phyloP scores from a whole-genome alignment of 2,888 invertebrate species.

The Bombylius discolor region DNA sequence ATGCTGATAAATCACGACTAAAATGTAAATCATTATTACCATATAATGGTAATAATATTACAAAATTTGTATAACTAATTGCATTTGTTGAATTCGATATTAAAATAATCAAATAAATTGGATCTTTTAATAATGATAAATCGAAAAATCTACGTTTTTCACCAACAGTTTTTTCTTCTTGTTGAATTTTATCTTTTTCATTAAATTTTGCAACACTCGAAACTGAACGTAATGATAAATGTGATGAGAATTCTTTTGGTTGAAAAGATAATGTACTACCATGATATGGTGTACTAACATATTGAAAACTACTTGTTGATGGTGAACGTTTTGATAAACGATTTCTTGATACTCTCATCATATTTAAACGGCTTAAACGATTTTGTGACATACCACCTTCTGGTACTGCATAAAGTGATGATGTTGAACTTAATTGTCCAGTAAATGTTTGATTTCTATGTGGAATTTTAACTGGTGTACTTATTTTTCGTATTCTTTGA shows the following conservation, averaged over 20 bases:
- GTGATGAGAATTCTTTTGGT: constrained; percentile 64
- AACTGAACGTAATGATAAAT: constrained; percentile 58
- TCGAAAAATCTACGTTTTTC: constrained; percentile 56
- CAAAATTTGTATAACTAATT: constrained; percentile 76
- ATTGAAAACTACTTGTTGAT: constrained; percentile 70
- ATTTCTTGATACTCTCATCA: constrained; percentile 34
- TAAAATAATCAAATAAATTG: constrained; percentile 66
- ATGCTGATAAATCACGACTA: constrained; percentile 56
- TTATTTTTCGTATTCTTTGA: constrained; percentile 44
- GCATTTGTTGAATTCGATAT: constrained; percentile 78
- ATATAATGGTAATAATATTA: constrained; percentile 67
- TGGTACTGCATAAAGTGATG: constrained; percentile 54
- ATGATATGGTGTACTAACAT: constrained; percentile 73
- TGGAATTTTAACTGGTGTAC: constrained; percentile 44
- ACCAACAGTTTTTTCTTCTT: constrained; percentile 27
- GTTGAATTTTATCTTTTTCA: constrained; percentile 16
- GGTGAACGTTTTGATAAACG: constrained; percentile 54
- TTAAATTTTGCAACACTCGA: constrained; percentile 36
- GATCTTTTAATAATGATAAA: constrained; percentile 57
- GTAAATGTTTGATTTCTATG: constrained; percentile 36
- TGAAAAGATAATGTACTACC: constrained; percentile 71
- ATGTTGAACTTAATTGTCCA: constrained; percentile 49
- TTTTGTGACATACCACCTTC: constrained; percentile 41
- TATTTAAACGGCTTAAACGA: constrained; percentile 24
- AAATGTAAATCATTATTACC: constrained; percentile 52